A percentile compares a stretch with the other conserved stretches of the same genome.
phyloP scores from a whole-genome alignment of 2,797 vertebrate genomes.

The Notolepis coatsorum region DNA sequence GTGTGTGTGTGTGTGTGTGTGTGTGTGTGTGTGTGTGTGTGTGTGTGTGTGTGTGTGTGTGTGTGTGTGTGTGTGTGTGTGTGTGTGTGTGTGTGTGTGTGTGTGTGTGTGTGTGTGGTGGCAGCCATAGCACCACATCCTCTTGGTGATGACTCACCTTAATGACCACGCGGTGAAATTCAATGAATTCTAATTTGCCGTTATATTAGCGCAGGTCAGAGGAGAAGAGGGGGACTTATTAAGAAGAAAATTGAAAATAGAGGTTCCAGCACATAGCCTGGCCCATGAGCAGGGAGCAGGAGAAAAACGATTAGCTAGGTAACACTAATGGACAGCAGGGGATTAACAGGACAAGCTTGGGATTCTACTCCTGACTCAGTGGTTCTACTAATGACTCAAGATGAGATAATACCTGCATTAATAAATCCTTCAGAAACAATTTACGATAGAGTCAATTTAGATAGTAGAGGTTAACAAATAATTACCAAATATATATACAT shows the following conservation, averaged over 20 bases:
- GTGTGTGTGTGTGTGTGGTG: too few species aligned
- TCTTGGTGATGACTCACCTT: conserved; percentile 69
- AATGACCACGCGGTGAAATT: conserved; percentile 75
- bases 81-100: too few species aligned
- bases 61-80: too few species aligned
- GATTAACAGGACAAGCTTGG: conserved; percentile 58
- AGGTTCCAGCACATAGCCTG: conserved; percentile 61
- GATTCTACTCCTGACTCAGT: conserved; percentile 52
- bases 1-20: too few species aligned
- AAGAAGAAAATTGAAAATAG: conserved; percentile 73
- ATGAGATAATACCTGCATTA: too few species aligned
- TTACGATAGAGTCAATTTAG: too few species aligned
- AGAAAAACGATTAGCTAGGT: conserved; percentile 75
- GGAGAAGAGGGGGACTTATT: conserved; percentile 69
- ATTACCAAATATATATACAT: too few species aligned
- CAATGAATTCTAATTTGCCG: conserved; percentile 82
- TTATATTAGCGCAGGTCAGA: conserved; percentile 71
- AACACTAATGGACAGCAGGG: conserved; percentile 66
- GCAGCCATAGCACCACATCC: conserved; percentile 57
- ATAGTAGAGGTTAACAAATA: too few species aligned
- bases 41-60: too few species aligned
- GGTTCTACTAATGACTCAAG: too few species aligned
- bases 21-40: too few species aligned
- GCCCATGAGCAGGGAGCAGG: conserved; percentile 45
- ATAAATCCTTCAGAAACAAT: too few species aligned